phyloP scores from a whole-genome alignment of 2,113 vertebrate species.

The Polyodon spathula region DNA sequence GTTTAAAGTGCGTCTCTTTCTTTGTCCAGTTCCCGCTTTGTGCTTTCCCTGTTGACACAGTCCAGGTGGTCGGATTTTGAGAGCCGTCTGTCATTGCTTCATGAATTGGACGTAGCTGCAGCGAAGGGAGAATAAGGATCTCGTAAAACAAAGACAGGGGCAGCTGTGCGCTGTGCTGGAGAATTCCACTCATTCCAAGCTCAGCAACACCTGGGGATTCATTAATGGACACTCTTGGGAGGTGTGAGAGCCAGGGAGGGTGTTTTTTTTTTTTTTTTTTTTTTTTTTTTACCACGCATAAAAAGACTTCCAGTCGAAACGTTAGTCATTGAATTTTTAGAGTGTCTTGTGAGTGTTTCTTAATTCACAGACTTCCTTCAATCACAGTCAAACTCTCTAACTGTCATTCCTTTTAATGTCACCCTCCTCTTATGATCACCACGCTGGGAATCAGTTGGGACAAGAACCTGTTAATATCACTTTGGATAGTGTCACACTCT shows the following conservation, averaged over 20 bases:
- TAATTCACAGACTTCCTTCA: too few relatives aligned
- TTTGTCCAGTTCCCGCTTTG: constrained; percentile 38
- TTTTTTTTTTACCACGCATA: neutral
- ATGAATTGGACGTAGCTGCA: constrained; percentile 33
- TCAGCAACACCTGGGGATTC: constrained; percentile 49
- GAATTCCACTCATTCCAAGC: constrained; percentile 74
- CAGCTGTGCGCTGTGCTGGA: constrained; percentile 57
- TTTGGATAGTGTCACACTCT: too few relatives aligned
- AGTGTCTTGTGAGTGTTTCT: too few relatives aligned
- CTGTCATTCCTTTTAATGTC: neutral
- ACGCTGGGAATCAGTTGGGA: neutral
- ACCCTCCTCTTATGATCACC: neutral
- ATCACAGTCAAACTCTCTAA: too few relatives aligned
- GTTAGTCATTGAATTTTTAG: too few relatives aligned
- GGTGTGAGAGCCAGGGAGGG: constrained; percentile 1
- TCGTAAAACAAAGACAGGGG: constrained; percentile 46
- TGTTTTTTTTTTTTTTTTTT: too few relatives aligned
- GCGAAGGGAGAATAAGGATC: constrained; percentile 40
- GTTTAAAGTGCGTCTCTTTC: constrained; percentile 44
- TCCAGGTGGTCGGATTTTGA: constrained; percentile 78
- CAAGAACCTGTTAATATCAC: neutral
- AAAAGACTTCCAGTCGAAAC: too few relatives aligned
- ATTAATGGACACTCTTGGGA: constrained; percentile 34
- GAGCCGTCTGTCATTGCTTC: constrained; percentile 74
- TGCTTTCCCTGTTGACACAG: constrained; percentile 50